phyloP scores from a whole-genome alignment of 2,888 invertebrate genomes.

The Suillia variegata region DNA sequence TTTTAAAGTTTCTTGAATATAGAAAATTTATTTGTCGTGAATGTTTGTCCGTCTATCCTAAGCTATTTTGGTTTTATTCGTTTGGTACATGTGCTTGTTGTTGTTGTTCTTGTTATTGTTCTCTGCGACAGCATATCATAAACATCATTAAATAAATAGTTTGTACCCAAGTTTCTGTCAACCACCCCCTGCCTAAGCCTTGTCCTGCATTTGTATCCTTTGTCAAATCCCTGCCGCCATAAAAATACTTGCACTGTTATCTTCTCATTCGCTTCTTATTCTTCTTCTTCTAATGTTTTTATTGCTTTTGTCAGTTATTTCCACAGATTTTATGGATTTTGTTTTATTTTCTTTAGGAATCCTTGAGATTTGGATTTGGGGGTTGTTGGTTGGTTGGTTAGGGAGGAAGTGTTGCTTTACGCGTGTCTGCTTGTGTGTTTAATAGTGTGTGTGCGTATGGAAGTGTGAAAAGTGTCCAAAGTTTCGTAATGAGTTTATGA shows the following conservation, averaged over 20 bases:
- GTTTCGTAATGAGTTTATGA: neutral
- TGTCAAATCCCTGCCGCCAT: neutral
- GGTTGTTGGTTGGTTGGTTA: too few relatives aligned
- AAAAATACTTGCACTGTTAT: neutral
- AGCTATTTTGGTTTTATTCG: too few relatives aligned
- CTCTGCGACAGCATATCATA: neutral
- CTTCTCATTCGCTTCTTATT: neutral
- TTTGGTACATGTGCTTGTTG: too few relatives aligned
- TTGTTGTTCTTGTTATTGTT: too few relatives aligned
- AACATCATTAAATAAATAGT: neutral
- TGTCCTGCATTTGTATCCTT: neutral
- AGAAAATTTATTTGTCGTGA: too few relatives aligned
- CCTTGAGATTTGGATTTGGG: neutral
- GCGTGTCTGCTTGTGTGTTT: neutral
- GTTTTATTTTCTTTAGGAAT: neutral
- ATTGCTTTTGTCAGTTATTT: slow-evolving; percentile 5
- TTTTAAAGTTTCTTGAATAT: too few relatives aligned
- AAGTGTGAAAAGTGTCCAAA: neutral
- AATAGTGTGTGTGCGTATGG: neutral
- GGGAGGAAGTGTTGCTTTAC: too few relatives aligned
- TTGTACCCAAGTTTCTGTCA: neutral
- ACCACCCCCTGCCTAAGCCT: neutral
- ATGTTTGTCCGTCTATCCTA: too few relatives aligned
- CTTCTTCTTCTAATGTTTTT: neutral
- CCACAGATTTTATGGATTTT: neutral